Evolutionary conservation across 2,113 vertebrate genomes (phyloP).

Genomic region (Procavia capensis): DNA sequence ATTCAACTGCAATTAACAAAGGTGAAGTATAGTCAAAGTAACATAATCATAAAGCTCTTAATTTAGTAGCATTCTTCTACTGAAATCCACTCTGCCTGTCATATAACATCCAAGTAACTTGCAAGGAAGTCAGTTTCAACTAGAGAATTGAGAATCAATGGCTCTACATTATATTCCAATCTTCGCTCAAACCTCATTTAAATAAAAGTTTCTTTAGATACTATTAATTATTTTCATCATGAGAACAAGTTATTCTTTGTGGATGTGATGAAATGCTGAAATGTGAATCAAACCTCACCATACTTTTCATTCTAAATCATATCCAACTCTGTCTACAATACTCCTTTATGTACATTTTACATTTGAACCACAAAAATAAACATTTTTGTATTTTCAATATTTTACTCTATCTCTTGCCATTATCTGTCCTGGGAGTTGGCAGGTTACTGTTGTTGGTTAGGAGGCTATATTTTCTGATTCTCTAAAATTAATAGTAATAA

Average conservation of each 20-base stretch:
- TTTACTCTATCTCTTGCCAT: background rate
- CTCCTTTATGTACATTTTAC: slow-evolving; percentile 8
- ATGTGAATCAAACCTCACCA: slow-evolving; percentile 52
- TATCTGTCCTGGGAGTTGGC: slow-evolving; percentile 25
- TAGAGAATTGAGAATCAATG: slow-evolving; percentile 67
- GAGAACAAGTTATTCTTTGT: slow-evolving; percentile 68
- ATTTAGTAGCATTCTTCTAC: slow-evolving; percentile 61
- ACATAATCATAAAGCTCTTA: slow-evolving; percentile 74
- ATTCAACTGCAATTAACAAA: slow-evolving; percentile 76
- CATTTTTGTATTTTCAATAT: slow-evolving; percentile 14
- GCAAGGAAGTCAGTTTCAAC: slow-evolving; percentile 71
- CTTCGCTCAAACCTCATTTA: slow-evolving; percentile 71
- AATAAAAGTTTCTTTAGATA: slow-evolving; percentile 70
- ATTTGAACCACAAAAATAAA: slow-evolving; percentile 2
- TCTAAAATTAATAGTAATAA: background rate
- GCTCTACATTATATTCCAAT: slow-evolving; percentile 72
- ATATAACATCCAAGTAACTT: slow-evolving; percentile 67
- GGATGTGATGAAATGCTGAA: slow-evolving; percentile 49
- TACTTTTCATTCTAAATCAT: background rate
- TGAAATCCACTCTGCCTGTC: slow-evolving; percentile 71
- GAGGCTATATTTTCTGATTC: slow-evolving; percentile 42
- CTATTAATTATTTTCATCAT: slow-evolving; percentile 73
- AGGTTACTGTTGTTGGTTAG: slow-evolving; percentile 25
- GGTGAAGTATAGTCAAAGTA: slow-evolving; percentile 66
- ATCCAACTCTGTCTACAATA: background rate